These are phyloP conservation scores for Scaptomyza graminum DNA, from an alignment of 1,140 invertebrate genomes.

Conservation along the genomic window DNA sequence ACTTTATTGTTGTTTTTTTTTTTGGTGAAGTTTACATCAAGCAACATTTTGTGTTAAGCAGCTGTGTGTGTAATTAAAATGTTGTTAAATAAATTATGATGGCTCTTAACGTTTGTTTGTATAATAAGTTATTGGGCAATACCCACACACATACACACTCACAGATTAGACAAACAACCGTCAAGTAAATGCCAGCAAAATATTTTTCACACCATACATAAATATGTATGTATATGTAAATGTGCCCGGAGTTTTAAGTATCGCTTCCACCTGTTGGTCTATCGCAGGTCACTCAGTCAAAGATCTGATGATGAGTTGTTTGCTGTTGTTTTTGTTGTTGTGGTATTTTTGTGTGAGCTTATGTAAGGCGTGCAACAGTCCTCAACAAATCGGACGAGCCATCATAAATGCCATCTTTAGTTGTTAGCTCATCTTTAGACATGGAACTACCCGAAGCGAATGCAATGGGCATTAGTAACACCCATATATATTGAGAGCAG, in stretches of 20 bases:
- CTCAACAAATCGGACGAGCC: conserved; percentile 18
- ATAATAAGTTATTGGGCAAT: conserved; percentile 7
- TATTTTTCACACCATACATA: conserved; percentile 24
- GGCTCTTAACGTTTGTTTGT: background rate
- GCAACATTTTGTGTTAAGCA: background rate
- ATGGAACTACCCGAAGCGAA: conserved; percentile 24
- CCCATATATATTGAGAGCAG: background rate
- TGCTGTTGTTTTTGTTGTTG: background rate
- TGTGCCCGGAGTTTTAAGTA: background rate
- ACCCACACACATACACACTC: background rate
- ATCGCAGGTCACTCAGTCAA: conserved; percentile 13
- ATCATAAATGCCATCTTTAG: conserved; percentile 33
- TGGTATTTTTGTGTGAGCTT: conserved; percentile 8
- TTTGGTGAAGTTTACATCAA: background rate
- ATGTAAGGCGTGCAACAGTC: conserved; percentile 28
- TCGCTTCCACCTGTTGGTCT: background rate
- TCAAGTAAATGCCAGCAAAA: conserved; percentile 1
- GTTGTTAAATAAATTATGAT: conserved; percentile 6
- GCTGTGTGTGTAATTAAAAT: conserved; percentile 5
- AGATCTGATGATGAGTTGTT: conserved; percentile 10
- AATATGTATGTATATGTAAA: background rate
- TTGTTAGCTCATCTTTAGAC: conserved; percentile 17
- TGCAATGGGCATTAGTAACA: conserved; percentile 11
- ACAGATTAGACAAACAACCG: conserved; percentile 5
- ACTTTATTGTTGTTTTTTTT: background rate